phyloP scores from a whole-genome alignment of 2,797 vertebrate genomes.

The Lepilemur ruficaudatus region DNA sequence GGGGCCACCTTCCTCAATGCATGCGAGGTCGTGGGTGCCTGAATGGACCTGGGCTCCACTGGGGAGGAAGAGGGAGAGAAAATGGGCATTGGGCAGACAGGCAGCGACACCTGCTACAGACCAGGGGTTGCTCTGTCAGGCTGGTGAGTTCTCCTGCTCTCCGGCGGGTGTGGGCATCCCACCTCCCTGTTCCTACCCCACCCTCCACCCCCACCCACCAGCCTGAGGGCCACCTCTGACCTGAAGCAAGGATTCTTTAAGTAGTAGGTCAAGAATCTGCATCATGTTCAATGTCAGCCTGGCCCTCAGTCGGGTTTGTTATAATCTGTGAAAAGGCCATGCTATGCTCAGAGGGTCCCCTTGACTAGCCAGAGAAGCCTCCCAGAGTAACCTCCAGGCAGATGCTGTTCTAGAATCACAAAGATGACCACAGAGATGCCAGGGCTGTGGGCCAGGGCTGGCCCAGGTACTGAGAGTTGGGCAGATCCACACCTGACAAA shows the following conservation, averaged over 20 bases:
- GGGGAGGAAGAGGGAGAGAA: neutral
- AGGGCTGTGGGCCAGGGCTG: neutral
- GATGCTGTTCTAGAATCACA: neutral
- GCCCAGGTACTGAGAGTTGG: neutral
- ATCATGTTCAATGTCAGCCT: neutral
- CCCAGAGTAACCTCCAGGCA: neutral
- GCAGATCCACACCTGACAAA: neutral
- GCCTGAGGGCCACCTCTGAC: neutral
- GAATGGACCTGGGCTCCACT: neutral
- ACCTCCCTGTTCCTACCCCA: neutral
- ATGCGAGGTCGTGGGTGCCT: neutral
- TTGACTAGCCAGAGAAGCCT: neutral
- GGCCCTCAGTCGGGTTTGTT: neutral
- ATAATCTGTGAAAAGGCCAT: neutral
- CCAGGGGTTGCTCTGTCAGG: neutral
- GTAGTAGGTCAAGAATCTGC: neutral
- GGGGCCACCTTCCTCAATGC: neutral
- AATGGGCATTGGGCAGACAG: rapidly evolving
- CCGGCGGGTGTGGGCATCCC: neutral
- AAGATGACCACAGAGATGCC: neutral
- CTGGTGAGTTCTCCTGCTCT: neutral
- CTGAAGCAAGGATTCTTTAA: neutral
- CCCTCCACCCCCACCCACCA: neutral
- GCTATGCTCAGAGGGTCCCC: neutral
- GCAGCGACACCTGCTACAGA: neutral